Evolutionary conservation across 2,888 invertebrate genomes (phyloP).

Genomic region (Drosophila tripunctata): DNA sequence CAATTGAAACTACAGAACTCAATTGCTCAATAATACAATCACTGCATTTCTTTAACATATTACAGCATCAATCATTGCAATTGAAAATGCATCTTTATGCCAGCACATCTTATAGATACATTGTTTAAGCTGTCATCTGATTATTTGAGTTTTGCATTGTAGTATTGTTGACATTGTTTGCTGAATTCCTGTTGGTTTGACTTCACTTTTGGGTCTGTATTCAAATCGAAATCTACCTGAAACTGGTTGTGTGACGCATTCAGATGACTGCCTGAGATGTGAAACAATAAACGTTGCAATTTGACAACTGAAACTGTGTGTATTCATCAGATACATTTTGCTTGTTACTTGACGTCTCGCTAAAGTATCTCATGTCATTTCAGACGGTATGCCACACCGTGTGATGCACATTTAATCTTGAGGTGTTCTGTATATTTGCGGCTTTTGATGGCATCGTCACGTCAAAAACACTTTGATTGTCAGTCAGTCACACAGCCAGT

Average conservation of each 20-base stretch:
- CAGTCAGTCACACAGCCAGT: conserved; percentile 35
- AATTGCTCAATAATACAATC: too few species aligned
- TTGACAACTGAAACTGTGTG: conserved; percentile 25
- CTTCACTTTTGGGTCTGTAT: background rate
- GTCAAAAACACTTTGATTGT: conserved; percentile 69
- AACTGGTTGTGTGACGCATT: conserved; percentile 75
- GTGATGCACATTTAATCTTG: conserved; percentile 73
- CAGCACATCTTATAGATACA: conserved; percentile 6
- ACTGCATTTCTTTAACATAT: background rate
- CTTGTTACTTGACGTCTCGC: conserved; percentile 57
- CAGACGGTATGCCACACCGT: conserved; percentile 50
- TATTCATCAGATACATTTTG: conserved; percentile 61
- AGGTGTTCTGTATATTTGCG: conserved; percentile 75
- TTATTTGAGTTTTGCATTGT: conserved; percentile 34
- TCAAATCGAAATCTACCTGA: conserved; percentile 19
- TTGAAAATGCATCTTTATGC: background rate
- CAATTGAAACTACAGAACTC: too few species aligned
- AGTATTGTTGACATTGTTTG: conserved; percentile 2
- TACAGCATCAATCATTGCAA: background rate
- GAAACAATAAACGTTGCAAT: conserved; percentile 59
- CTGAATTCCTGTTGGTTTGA: conserved; percentile 11
- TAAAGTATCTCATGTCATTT: conserved; percentile 71
- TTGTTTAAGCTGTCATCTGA: conserved; percentile 13
- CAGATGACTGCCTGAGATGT: conserved; percentile 16
- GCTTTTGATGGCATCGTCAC: conserved; percentile 55